Percentiles rank a stretch among this genome's conserved stretches.
These are phyloP conservation scores for Cynopterus brachyotis DNA, from an alignment of 2,113 vertebrate species.

Conservation along the genomic window DNA sequence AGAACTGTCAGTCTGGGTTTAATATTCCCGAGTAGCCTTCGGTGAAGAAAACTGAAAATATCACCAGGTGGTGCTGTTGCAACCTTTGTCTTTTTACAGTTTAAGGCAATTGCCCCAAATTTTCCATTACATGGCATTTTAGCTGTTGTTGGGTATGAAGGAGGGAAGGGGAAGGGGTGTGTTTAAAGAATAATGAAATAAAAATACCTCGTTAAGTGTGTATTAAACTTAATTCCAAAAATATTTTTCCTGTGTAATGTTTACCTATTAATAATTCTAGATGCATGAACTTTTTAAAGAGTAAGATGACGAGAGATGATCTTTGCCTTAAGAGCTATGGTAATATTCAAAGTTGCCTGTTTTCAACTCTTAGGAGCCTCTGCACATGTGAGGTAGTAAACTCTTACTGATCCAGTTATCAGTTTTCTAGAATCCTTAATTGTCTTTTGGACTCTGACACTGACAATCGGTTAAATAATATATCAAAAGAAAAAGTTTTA, in stretches of 20 bases:
- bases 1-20: background rate
- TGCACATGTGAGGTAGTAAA: background rate
- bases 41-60: background rate
- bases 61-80: conserved; percentile 35
- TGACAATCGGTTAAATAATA: background rate
- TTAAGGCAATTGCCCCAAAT: background rate
- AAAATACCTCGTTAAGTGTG: background rate
- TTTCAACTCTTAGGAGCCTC: background rate
- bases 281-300: background rate
- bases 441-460: background rate
- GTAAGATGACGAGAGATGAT: background rate
- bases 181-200: background rate
- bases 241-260: background rate
- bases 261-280: background rate
- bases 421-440: background rate
- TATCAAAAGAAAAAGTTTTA: background rate
- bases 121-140: background rate
- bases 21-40: background rate
- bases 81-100: background rate
- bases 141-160: background rate
- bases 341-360: background rate
- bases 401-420: background rate
- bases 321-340: background rate
- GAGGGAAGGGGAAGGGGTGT: background rate
- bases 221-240: background rate